phyloP scores from a whole-genome alignment of 2,797 vertebrate genomes.

The Cryptoblepharus egeriae region DNA sequence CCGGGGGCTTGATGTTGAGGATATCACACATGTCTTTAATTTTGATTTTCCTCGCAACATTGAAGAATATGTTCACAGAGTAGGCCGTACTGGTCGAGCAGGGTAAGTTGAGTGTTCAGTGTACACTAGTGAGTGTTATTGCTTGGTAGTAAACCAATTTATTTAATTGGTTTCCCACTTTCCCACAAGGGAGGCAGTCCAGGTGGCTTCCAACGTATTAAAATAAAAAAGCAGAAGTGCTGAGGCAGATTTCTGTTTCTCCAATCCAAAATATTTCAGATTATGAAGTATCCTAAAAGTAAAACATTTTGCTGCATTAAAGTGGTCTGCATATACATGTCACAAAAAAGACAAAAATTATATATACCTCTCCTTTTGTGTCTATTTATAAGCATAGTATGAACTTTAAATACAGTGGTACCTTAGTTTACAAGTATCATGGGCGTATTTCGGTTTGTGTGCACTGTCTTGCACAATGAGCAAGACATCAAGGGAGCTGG shows the following conservation, averaged over 20 bases:
- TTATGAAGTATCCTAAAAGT: not conserved
- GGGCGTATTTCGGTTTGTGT: too few species aligned
- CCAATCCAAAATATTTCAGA: not conserved
- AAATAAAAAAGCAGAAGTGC: too few species aligned
- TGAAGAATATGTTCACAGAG: conserved; percentile 95
- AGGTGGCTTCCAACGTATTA: too few species aligned
- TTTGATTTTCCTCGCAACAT: conserved; percentile 95
- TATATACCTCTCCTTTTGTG: not conserved
- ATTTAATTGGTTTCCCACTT: too few species aligned
- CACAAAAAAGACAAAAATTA: not conserved
- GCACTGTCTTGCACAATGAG: too few species aligned
- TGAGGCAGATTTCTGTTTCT: not conserved
- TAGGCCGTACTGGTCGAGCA: conserved; percentile 94
- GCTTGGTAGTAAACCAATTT: not conserved
- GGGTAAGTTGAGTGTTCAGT: conserved; percentile 80
- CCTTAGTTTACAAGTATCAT: too few species aligned
- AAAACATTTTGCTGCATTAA: not conserved
- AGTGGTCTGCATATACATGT: not conserved
- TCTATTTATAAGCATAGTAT: not conserved
- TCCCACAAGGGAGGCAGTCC: too few species aligned
- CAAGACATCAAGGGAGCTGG: too few species aligned
- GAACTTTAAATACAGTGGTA: not conserved
- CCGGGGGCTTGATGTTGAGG: conserved; percentile 91
- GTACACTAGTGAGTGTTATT: not conserved
- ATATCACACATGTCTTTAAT: conserved; percentile 95